Evolutionary conservation across 2,113 vertebrate genomes (phyloP).

Genomic region (Crotophaga sulcirostris): DNA sequence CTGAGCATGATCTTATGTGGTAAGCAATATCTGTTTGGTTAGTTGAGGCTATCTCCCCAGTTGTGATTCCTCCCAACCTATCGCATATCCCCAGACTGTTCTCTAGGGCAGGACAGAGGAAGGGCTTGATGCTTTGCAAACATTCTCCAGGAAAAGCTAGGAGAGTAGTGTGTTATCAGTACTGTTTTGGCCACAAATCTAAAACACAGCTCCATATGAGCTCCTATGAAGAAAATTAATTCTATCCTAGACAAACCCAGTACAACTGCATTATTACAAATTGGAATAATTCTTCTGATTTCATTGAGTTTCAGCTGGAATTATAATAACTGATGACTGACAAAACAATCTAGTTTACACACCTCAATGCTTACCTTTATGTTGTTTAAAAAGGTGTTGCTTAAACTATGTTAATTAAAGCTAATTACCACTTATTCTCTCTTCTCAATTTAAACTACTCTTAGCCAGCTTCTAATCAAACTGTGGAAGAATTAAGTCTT

Average conservation of each 20-base stretch:
- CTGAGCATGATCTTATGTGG: not conserved
- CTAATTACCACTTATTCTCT: not conserved
- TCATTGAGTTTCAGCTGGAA: not conserved
- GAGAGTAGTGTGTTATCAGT: not conserved
- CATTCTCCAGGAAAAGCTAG: not conserved
- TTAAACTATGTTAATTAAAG: not conserved
- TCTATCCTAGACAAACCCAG: not conserved
- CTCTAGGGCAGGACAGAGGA: not conserved
- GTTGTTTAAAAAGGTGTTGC: not conserved
- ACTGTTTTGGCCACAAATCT: not conserved
- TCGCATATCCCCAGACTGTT: not conserved
- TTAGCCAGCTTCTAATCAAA: not conserved
- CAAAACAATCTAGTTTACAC: not conserved
- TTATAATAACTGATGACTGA: not conserved
- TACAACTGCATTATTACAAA: not conserved
- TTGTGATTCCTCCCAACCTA: not conserved
- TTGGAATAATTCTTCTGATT: not conserved
- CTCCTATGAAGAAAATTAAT: not conserved
- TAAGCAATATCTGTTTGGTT: not conserved
- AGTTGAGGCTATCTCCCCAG: not conserved
- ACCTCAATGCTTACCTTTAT: not conserved
- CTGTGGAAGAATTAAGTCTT: not conserved
- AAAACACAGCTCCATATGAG: not conserved
- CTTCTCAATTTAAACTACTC: not conserved
- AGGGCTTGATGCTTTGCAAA: not conserved